These are phyloP conservation scores for Elymnias hypermnestra DNA, from an alignment of 1,140 invertebrate genomes.

Conservation along the genomic window DNA sequence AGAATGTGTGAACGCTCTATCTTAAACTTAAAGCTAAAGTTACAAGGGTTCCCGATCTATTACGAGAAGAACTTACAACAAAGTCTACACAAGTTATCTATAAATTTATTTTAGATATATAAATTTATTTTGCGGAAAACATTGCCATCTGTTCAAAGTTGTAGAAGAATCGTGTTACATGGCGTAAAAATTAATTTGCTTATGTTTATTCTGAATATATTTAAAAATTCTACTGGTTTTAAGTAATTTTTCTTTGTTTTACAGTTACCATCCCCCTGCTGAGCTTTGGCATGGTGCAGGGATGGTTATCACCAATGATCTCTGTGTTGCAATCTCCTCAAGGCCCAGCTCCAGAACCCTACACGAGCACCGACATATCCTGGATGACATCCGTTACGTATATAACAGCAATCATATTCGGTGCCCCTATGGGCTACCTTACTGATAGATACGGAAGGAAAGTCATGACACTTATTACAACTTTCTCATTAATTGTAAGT, in stretches of 20 bases:
- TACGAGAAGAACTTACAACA: no score
- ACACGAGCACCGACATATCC: slow-evolving; percentile 46
- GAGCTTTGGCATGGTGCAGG: slow-evolving; percentile 62
- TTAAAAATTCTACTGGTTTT: no score
- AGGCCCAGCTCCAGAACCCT: slow-evolving; percentile 40
- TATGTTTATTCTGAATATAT: no score
- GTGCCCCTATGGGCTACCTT: slow-evolving; percentile 56
- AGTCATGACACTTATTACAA: slow-evolving; percentile 52
- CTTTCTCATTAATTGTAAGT: slow-evolving; percentile 59
- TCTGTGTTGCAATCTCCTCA: slow-evolving; percentile 43
- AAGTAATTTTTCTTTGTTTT: slow-evolving; percentile 20
- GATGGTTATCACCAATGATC: slow-evolving; percentile 63
- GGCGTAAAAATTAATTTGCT: no score
- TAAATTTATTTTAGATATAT: no score
- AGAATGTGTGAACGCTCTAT: no score
- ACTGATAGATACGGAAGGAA: slow-evolving; percentile 58
- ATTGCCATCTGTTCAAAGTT: no score
- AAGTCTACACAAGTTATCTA: no score
- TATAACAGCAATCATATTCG: slow-evolving; percentile 56
- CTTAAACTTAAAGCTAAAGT: no score
- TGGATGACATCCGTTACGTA: slow-evolving; percentile 63
- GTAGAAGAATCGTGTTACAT: no score
- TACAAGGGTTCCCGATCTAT: no score
- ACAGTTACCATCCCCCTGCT: slow-evolving; percentile 59
- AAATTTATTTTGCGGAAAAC: no score